Evolutionary conservation across 1,140 invertebrate genomes (phyloP).

Genomic region (Calephelis nemesis): DNA sequence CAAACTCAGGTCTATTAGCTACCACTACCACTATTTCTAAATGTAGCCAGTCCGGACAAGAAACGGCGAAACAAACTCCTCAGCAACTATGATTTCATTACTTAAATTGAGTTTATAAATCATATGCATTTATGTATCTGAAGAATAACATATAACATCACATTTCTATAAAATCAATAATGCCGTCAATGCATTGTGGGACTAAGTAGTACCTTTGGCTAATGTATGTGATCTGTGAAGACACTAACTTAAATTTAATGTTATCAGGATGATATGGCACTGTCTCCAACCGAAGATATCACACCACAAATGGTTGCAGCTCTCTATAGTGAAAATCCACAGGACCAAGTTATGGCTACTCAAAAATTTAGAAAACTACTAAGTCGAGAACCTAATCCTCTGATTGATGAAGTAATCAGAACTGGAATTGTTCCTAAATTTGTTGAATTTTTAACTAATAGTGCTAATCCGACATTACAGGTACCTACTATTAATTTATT

Average conservation of each 20-base stretch:
- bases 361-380: conserved; percentile 97
- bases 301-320: conserved; percentile 90
- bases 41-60: no score
- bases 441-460: conserved; percentile 94
- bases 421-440: conserved; percentile 97
- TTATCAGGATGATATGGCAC: conserved; percentile 59
- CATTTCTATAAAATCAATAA: no score
- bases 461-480: conserved; percentile 91
- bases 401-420: conserved; percentile 98
- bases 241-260: neutral
- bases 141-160: no score
- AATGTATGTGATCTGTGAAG: no score
- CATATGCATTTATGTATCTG: no score
- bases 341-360: conserved; percentile 92
- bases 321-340: conserved; percentile 89
- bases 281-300: conserved; percentile 75
- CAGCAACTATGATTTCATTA: no score
- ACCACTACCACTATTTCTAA: no score
- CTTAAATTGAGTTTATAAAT: no score
- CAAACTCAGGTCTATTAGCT: no score
- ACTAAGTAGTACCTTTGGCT: no score
- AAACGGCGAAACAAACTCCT: no score
- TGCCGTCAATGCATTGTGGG: no score
- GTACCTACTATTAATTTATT: conserved; percentile 69
- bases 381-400: conserved; percentile 97